Evolutionary conservation across 2,888 invertebrate genomes (phyloP), one percentile per base, ranked within the genome.

Genomic region (Stenurella melanura): DNA sequence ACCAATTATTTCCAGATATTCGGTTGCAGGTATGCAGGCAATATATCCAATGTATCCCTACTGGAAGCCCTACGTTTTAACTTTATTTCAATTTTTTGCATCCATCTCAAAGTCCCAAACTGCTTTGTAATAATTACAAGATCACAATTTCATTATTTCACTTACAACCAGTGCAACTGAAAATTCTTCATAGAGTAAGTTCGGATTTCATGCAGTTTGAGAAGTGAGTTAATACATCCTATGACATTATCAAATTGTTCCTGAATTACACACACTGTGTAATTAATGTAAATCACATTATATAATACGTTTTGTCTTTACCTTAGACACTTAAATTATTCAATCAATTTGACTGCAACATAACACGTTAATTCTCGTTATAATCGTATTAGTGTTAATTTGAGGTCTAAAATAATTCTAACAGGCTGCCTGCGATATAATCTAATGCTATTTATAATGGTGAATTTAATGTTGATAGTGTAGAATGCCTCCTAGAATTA

Each of bases 391-490:
- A 72, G 66, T 64, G 75, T 64, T 71, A 75, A 76, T 73, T 76
- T 67, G 67, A 73, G 76, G 66, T 68, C 73, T 50, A 73, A 60
- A 76, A 67, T 73, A 73, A 73, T 71, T 76, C 38, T 66, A 66
- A 57, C 67, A 66, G 60, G 61, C 58, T 57, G 50, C 70, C 76
- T 73, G 56, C 38, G 60, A 73, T 67, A 76, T 66, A 73, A 73
- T 73, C 76, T 76, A 76, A 72, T 76, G 73, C 76, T 73, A 73
- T 73, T 76, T 76, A 70, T 73, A 67, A 73, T 73, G 58, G 73
- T 61, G 68, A 76, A 76, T 76, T 71, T 73, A 73, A 57, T 58
- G 76, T 56, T 76, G 73, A 73, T 76, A 76, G 72, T 73, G 61
- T 66, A 72, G 34, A 66, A 76, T 73, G 76, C 67, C 57, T 73